Evolutionary conservation across 2,888 invertebrate species (phyloP).

Genomic region (Opisthograptis luteolata): DNA sequence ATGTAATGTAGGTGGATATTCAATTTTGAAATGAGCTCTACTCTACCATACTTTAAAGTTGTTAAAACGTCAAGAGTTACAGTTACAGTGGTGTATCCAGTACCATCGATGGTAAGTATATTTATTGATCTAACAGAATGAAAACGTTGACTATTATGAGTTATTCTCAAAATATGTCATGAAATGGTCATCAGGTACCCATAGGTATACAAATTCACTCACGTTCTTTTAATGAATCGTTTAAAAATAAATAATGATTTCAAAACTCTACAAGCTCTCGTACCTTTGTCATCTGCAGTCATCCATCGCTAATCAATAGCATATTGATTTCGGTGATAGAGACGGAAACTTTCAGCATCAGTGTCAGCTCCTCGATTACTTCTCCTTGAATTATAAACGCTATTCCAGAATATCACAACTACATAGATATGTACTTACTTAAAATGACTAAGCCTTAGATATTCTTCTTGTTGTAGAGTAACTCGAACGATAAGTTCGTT

Average conservation of each 20-base stretch:
- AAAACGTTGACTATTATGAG: background rate
- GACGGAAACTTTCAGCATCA: slow-evolving; percentile 8
- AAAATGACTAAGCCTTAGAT: background rate
- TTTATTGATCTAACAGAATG: too few relatives aligned
- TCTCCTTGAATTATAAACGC: slow-evolving; percentile 1
- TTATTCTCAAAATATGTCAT: background rate
- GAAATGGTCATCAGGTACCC: background rate
- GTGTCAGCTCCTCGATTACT: slow-evolving; percentile 1
- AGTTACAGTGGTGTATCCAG: too few relatives aligned
- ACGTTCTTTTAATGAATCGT: slow-evolving; percentile 9
- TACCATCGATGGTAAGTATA: too few relatives aligned
- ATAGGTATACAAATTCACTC: background rate
- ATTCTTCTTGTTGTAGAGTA: background rate
- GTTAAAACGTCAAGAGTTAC: too few relatives aligned
- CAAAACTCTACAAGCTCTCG: slow-evolving; percentile 23
- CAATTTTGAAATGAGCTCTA: slow-evolving; percentile 14
- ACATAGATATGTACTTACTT: background rate
- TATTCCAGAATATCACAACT: background rate
- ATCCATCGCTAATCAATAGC: slow-evolving; percentile 11
- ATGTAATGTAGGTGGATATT: too few relatives aligned
- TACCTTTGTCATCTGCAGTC: slow-evolving; percentile 20
- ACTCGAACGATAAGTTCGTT: background rate
- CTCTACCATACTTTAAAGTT: background rate
- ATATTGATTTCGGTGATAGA: slow-evolving; percentile 12
- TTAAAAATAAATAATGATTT: slow-evolving; percentile 20